These are phyloP conservation scores for Oscheius sp. DNA, from an alignment of 2,888 invertebrate genomes.

Conservation along the genomic window DNA sequence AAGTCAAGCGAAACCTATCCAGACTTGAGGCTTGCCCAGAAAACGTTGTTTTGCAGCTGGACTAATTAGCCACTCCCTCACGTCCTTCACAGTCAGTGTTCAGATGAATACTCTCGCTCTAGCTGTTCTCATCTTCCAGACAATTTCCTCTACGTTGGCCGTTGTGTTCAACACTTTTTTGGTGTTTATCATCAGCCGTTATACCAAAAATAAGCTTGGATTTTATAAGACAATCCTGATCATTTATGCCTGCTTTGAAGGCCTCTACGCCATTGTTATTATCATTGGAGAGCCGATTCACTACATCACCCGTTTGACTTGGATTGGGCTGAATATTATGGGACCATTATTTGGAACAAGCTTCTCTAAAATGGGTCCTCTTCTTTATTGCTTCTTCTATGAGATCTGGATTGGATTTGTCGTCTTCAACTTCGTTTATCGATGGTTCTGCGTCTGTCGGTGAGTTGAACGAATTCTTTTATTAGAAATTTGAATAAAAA, in stretches of 20 bases:
- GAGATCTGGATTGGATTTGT: slow-evolving; percentile 7
- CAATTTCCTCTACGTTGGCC: background rate
- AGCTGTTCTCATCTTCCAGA: background rate
- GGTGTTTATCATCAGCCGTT: background rate
- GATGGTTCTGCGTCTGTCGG: slow-evolving; percentile 1
- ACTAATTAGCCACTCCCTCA: no score
- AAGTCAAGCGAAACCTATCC: no score
- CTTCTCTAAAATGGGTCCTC: no score
- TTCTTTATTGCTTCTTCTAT: no score
- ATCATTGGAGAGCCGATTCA: slow-evolving; percentile 5
- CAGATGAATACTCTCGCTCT: background rate
- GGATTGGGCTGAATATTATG: no score
- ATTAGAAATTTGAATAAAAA: no score
- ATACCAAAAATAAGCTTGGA: slow-evolving; percentile 5
- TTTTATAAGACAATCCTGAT: background rate
- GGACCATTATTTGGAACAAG: no score
- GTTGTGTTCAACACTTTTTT: slow-evolving; percentile 5
- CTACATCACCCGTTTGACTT: no score
- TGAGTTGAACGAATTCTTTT: no score
- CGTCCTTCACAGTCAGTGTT: background rate
- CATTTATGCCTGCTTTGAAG: background rate
- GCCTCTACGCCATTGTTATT: slow-evolving; percentile 1
- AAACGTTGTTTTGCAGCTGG: no score
- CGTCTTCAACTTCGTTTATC: background rate
- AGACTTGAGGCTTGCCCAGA: no score